These are phyloP conservation scores for Acanthosoma haemorrhoidale DNA, from an alignment of 2,888 invertebrate genomes.

Conservation along the genomic window DNA sequence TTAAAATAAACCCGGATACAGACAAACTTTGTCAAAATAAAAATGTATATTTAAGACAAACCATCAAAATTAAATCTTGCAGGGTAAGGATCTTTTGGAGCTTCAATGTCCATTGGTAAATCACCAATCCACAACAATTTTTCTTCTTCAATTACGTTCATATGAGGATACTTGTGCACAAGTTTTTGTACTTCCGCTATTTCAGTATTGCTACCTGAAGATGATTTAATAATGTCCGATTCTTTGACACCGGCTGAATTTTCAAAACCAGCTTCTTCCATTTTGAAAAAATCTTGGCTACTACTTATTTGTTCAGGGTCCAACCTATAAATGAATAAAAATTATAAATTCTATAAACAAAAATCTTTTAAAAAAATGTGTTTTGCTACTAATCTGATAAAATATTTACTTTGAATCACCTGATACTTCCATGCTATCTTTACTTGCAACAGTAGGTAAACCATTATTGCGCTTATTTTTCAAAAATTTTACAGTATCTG, in stretches of 20 bases:
- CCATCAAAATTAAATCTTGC: slow-evolving; percentile 79
- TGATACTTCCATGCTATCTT: neutral
- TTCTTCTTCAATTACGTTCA: slow-evolving; percentile 77
- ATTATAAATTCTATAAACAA: neutral
- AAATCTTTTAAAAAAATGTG: slow-evolving; percentile 28
- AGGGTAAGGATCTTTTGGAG: slow-evolving; percentile 60
- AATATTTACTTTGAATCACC: neutral
- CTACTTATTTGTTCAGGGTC: neutral
- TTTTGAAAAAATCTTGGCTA: too few species aligned
- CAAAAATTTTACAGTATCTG: slow-evolving; percentile 62
- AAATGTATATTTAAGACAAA: slow-evolving; percentile 35
- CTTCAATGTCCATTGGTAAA: slow-evolving; percentile 50
- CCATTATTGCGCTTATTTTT: slow-evolving; percentile 47
- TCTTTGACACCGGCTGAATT: too few species aligned
- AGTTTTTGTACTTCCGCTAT: slow-evolving; percentile 46
- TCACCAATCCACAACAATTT: slow-evolving; percentile 86
- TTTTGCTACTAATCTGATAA: slow-evolving; percentile 31
- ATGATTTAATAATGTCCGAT: too few species aligned
- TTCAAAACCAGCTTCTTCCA: too few species aligned
- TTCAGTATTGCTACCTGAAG: too few species aligned
- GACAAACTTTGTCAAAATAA: neutral
- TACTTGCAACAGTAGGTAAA: neutral
- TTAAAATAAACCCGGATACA: too few species aligned
- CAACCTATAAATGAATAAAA: neutral
- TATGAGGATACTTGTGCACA: slow-evolving; percentile 72